Base-by-base conservation (phyloP, 2,113 vertebrate genomes). In the Chloropsis cyanopogon region DNA sequence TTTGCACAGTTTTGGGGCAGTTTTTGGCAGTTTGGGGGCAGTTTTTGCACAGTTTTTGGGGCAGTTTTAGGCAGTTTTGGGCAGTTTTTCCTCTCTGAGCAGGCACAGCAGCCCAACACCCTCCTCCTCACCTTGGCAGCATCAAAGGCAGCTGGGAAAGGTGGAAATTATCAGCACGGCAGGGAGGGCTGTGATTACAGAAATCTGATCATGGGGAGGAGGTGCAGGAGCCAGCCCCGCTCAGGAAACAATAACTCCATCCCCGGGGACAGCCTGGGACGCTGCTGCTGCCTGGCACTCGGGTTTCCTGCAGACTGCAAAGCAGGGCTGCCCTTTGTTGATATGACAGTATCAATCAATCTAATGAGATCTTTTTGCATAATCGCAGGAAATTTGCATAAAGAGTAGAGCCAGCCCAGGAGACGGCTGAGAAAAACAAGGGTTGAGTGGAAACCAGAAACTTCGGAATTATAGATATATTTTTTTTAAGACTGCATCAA, bases 361-460 rank as follows among this genome's bases (percentile, higher is more conserved):
- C 92, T 94, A 94, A 96, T 96, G 93, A 96, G 91, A 94, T 75
- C 37, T 66, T 63, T 90, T 56, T 82, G 84, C 96, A 96, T 94
- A 96, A 96, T 86, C 69, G 21, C 76, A 6, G 69, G 13, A 46
- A 33, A 96, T 90, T 93, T 95, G 72, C 96, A 95, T 91, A 12
- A 64, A 71, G 83, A 88, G 63, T 14, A 11, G 4, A 63, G 82
- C 31, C 81, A 53, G 37, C 76, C 78, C 88, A 50, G 72, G 83
- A 83, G 88, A 85, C 53, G 49, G 79, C 41, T 17, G 71, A 86
- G 85, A 28, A 50, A 82, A 91, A 76, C 65, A 82, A 71, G 63
- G 21, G 28, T 20, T 63, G 73, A 87, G 86, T 28, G 72, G 53
- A 85, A 70, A 64, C 0, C 33, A 84, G n/a, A 26, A 79, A 76